phyloP scores from a whole-genome alignment of 2,888 invertebrate species.

The Parnassius smintheus region DNA sequence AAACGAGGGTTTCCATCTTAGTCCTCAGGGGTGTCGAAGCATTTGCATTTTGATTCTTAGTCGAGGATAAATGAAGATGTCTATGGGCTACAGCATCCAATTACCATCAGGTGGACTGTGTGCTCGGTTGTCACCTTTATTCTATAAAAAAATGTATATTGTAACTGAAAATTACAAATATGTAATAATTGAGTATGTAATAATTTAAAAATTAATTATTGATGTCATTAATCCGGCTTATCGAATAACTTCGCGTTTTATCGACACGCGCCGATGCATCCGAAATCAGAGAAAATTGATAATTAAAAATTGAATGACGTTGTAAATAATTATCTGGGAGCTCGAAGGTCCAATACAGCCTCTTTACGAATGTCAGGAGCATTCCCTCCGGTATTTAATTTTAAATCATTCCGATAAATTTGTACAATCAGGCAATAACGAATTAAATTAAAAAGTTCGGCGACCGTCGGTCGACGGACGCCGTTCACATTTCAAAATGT shows the following conservation, averaged over 20 bases:
- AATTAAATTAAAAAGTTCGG: constrained; percentile 20
- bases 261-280: not conserved
- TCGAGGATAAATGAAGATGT: too few relatives aligned
- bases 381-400: constrained; percentile 17
- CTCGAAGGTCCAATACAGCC: not conserved
- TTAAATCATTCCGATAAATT: constrained; percentile 23
- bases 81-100: too few relatives aligned
- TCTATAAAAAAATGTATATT: too few relatives aligned
- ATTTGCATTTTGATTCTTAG: too few relatives aligned
- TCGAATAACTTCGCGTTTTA: constrained; percentile 1
- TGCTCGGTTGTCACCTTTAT: too few relatives aligned
- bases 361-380: constrained; percentile 9
- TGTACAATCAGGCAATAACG: constrained; percentile 17
- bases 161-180: too few relatives aligned
- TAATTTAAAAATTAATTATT: too few relatives aligned
- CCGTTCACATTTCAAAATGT: constrained; percentile 52
- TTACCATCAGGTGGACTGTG: too few relatives aligned
- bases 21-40: too few relatives aligned
- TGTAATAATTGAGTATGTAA: too few relatives aligned
- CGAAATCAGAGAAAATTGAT: constrained; percentile 5
- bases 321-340: constrained; percentile 9
- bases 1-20: too few relatives aligned
- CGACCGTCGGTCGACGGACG: constrained; percentile 9
- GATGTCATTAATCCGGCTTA: not conserved
- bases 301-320: constrained; percentile 17